Evolutionary conservation across 2,797 vertebrate species (phyloP).

Genomic region (Salarias fasciatus): DNA sequence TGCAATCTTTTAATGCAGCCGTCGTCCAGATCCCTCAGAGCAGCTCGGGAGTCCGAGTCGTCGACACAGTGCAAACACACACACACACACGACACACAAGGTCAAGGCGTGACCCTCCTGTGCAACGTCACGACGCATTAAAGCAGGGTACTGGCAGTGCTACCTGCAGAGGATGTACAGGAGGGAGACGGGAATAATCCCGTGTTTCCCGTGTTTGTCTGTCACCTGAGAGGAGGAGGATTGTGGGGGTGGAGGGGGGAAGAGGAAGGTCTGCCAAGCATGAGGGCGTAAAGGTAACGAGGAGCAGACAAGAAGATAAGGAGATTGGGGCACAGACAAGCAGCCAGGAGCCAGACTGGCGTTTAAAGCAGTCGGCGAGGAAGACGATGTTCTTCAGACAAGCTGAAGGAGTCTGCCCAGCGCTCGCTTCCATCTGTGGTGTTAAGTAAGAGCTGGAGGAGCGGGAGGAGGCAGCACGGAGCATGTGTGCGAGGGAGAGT

Average conservation of each 20-base stretch:
- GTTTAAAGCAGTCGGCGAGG: conserved; percentile 41
- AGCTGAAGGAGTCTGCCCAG: conserved; percentile 36
- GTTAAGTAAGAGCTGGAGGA: conserved; percentile 51
- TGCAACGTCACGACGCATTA: conserved; percentile 47
- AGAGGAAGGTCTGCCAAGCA: conserved; percentile 60
- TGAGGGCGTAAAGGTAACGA: conserved; percentile 42
- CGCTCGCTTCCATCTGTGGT: conserved; percentile 58
- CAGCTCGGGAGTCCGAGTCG: conserved; percentile 57
- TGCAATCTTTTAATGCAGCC: conserved; percentile 74
- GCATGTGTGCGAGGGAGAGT: conserved; percentile 62
- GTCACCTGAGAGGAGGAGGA: conserved; percentile 33
- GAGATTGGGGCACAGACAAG: conserved; percentile 58
- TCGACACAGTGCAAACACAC: conserved; percentile 61
- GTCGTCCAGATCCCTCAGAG: conserved; percentile 52
- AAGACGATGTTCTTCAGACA: conserved; percentile 40
- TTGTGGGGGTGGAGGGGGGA: conserved; percentile 23
- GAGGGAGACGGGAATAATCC: conserved; percentile 67
- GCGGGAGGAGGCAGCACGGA: conserved; percentile 48
- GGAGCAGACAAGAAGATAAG: conserved; percentile 65
- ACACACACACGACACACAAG: conserved; percentile 48
- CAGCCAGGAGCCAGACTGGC: conserved; percentile 35
- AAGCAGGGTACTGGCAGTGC: conserved; percentile 66
- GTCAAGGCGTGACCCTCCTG: conserved; percentile 50
- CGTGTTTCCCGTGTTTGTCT: conserved; percentile 19
- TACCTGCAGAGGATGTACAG: conserved; percentile 71